Evolutionary conservation across 2,888 invertebrate genomes (phyloP), one percentile per base, ranked within the genome.

Genomic region (Polylopha cassiicola): DNA sequence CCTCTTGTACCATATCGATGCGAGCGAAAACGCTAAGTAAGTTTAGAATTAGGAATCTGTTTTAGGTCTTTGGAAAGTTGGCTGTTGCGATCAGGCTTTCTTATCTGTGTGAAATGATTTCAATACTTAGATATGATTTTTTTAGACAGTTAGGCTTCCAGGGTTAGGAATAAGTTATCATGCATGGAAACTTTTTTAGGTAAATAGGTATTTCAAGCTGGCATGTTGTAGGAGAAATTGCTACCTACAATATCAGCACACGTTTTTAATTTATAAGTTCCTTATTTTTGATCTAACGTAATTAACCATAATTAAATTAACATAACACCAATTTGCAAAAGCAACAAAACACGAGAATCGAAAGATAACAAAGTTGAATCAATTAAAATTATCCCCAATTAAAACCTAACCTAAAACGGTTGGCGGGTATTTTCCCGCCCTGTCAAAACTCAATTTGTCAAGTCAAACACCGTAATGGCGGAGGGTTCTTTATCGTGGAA

Each of bases 401-500:
- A 70, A 58, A 55, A 51, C 48, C 55, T 55, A 58, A 61, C 55
- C 63, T 64, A 65, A 73, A 74, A 69, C 61, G 59, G 45, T 65
- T 59, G 62, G 65, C 65, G 64, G 63, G 48, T 67, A 68, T 63
- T 70, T 70, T 76, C 69, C 69, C 75, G 74, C 77, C 65, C 72
- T 77, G 82, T 82, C 82, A 81, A 79, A 84, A 84, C 77, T 76
- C 78, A 84, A 85, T 84, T 84, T 84, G 81, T 80, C 75, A 78
- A 77, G 63, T 73, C 77, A 84, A 82, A 80, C 73, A 80, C 64
- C 65, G 64, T 71, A 74, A 76, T 77, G 66, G 72, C 62, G 58
- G 58, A 61, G 76, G 78, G 71, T 62, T 68, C 59, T 54, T 56
- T 57, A 57, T 54, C 53, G 51, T 53, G 51, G 52, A 51, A 46